Conservation (phyloP, 1,140 invertebrate species). For the Pissodes strobi region DNA sequence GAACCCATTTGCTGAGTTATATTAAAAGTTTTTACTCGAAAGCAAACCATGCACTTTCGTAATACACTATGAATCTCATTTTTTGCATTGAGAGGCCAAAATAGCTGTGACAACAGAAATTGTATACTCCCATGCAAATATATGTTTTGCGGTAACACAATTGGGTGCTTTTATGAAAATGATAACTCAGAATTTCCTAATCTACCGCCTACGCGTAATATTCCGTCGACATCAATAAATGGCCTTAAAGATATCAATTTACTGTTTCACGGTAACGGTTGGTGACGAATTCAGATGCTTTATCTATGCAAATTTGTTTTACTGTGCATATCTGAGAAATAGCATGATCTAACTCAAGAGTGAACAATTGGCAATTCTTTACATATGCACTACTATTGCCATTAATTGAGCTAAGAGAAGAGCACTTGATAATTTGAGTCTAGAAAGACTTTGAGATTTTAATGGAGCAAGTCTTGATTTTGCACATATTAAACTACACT, state of each 20-base stretch:
- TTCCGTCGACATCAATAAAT: not conserved
- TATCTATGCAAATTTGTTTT: not conserved
- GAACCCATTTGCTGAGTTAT: slow-evolving; percentile 36
- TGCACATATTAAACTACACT: too few species aligned
- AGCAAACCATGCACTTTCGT: slow-evolving; percentile 8
- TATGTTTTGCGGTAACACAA: slow-evolving; percentile 10
- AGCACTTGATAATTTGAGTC: too few species aligned
- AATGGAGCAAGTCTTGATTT: too few species aligned
- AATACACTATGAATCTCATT: not conserved
- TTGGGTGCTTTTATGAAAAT: slow-evolving; percentile 2
- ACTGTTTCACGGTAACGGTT: not conserved
- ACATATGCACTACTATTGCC: too few species aligned
- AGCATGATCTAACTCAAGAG: too few species aligned
- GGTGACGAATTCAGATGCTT: too few species aligned
- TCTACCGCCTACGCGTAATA: slow-evolving; percentile 15
- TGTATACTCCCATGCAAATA: not conserved
- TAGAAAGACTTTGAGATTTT: too few species aligned
- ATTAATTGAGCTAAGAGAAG: too few species aligned
- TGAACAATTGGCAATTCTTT: too few species aligned
- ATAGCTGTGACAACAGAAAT: not conserved
- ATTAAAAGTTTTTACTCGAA: not conserved
- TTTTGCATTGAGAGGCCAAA: not conserved
- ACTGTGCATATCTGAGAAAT: too few species aligned
- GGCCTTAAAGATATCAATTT: slow-evolving; percentile 18
- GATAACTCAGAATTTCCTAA: slow-evolving; percentile 5